Evolutionary conservation across 2,888 invertebrate genomes (phyloP).

Genomic region (Cephus pulcher): DNA sequence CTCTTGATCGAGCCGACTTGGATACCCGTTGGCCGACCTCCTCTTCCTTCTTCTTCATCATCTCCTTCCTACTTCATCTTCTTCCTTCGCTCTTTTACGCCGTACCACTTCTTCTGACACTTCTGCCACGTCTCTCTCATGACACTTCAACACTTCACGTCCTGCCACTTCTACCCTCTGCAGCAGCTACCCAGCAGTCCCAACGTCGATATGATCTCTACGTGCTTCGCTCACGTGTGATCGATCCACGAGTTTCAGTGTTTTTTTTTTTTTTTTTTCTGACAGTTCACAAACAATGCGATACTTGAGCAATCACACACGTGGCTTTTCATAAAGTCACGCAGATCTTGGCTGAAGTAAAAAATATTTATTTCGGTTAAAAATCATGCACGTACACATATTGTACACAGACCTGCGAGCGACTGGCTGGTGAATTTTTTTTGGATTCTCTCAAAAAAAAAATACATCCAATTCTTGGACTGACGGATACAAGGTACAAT

Average conservation of each 20-base stretch:
- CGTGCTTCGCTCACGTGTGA: neutral
- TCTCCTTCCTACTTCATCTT: neutral
- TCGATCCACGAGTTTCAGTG: neutral
- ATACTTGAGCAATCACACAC: neutral
- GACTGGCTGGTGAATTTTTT: neutral
- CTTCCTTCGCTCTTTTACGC: slow-evolving; percentile 10
- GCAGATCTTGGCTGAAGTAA: neutral
- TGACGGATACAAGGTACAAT: too few species aligned
- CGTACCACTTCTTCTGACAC: slow-evolving; percentile 28
- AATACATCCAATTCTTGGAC: neutral
- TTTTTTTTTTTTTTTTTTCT: neutral
- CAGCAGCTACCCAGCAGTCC: too few species aligned
- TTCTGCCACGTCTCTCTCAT: slow-evolving; percentile 22
- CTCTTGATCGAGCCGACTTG: slow-evolving; percentile 61
- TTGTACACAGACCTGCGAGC: neutral
- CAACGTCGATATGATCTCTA: neutral
- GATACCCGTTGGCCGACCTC: slow-evolving; percentile 25
- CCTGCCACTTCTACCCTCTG: neutral
- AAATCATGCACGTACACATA: neutral
- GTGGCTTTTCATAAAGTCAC: neutral
- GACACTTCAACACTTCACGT: slow-evolving; percentile 8
- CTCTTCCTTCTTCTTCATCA: neutral
- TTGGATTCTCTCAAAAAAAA: neutral
- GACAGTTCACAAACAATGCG: neutral
- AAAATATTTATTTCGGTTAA: neutral